phyloP scores from a whole-genome alignment of 2,888 invertebrate genomes.

The Pandemis heparana region DNA sequence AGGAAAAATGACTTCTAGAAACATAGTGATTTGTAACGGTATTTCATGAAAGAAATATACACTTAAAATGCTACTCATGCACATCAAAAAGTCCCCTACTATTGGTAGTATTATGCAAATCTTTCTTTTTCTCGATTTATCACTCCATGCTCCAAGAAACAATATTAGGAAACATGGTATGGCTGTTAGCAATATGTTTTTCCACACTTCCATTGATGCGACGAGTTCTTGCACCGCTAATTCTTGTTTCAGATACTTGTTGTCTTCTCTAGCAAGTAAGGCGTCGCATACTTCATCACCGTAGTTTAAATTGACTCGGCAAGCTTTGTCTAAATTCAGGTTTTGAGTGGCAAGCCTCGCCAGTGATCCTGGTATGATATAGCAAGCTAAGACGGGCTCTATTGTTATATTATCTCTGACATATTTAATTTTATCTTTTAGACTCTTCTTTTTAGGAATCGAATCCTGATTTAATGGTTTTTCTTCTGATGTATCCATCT shows the following conservation, averaged over 20 bases:
- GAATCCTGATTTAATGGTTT: slow-evolving; percentile 8
- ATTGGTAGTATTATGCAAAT: slow-evolving; percentile 91
- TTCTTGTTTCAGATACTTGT: slow-evolving; percentile 15
- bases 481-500: neutral
- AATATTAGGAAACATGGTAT: slow-evolving; percentile 89
- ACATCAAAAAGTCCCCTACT: slow-evolving; percentile 88
- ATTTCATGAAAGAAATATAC: slow-evolving; percentile 83
- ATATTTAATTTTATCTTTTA: slow-evolving; percentile 38
- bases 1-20: slow-evolving; percentile 82
- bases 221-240: slow-evolving; percentile 87
- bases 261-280: slow-evolving; percentile 71
- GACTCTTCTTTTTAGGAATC: slow-evolving; percentile 47
- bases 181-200: slow-evolving; percentile 90
- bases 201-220: slow-evolving; percentile 90
- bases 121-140: slow-evolving; percentile 84
- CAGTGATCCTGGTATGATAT: slow-evolving; percentile 76
- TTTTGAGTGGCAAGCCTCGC: slow-evolving; percentile 90
- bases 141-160: slow-evolving; percentile 90
- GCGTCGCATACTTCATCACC: slow-evolving; percentile 88
- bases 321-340: slow-evolving; percentile 90
- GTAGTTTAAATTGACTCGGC: slow-evolving; percentile 89
- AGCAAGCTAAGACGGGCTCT: slow-evolving; percentile 87
- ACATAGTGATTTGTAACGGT: slow-evolving; percentile 81
- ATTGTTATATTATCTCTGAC: slow-evolving; percentile 80
- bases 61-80: slow-evolving; percentile 78